A percentile compares a stretch with the other conserved stretches of the same genome.
These are phyloP conservation scores for Nomada hirtipes DNA, from an alignment of 2,888 invertebrate species.

Conservation along the genomic window DNA sequence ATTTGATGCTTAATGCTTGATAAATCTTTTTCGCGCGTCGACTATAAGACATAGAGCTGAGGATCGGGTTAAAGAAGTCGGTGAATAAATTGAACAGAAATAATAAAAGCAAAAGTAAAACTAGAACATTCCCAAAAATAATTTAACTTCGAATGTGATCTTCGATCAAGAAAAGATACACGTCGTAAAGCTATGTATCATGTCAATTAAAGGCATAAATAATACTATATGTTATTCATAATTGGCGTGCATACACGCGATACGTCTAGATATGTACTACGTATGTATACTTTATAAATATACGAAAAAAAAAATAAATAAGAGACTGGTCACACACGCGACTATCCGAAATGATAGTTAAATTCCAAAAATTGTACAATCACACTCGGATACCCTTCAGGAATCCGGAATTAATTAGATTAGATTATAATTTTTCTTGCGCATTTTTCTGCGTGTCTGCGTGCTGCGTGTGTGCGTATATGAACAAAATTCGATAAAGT, in stretches of 20 bases:
- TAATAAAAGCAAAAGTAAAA: not conserved
- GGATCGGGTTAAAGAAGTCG: conserved; percentile 13
- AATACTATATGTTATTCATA: conserved; percentile 48
- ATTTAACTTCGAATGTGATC: conserved; percentile 47
- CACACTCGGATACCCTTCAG: conserved; percentile 45
- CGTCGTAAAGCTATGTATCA: conserved; percentile 67
- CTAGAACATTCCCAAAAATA: not conserved
- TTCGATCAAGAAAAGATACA: conserved; percentile 52
- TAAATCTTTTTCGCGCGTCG: conserved; percentile 45
- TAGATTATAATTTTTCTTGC: conserved; percentile 45
- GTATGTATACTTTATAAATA: conserved; percentile 47
- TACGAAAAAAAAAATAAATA: conserved; percentile 44
- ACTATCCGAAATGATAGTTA: conserved; percentile 38
- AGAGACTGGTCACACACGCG: conserved; percentile 56
- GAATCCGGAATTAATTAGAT: conserved; percentile 51
- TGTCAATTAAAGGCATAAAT: conserved; percentile 71
- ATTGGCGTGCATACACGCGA: conserved; percentile 49
- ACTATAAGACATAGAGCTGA: conserved; percentile 46
- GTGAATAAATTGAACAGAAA: not conserved
- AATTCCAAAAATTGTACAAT: conserved; percentile 65
- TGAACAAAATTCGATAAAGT: conserved; percentile 48
- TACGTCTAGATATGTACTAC: conserved; percentile 41
- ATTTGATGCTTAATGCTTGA: conserved; percentile 59
- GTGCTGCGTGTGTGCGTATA: conserved; percentile 54
- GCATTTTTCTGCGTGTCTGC: conserved; percentile 51